Evolutionary conservation across 2,113 vertebrate species (phyloP).

Genomic region (Chitala chitala): DNA sequence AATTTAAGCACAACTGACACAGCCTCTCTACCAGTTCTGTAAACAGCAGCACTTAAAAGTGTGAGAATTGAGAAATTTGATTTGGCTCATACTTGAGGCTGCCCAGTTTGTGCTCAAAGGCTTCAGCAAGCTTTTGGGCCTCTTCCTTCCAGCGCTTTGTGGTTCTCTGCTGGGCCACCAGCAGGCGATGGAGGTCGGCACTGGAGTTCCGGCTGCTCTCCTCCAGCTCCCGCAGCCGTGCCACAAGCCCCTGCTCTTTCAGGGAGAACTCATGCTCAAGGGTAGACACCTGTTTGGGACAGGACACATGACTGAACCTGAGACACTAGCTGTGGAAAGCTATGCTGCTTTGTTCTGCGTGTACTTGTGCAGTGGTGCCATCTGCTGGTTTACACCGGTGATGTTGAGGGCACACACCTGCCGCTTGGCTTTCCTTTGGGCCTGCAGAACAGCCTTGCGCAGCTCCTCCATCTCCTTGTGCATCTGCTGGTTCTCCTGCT

Average conservation of each 20-base stretch:
- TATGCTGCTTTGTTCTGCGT: too few species aligned
- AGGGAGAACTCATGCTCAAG: slow-evolving; percentile 80
- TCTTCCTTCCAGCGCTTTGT: slow-evolving; percentile 83
- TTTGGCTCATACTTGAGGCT: slow-evolving; percentile 76
- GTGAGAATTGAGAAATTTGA: too few species aligned
- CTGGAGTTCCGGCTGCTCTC: slow-evolving; percentile 69
- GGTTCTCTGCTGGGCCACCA: slow-evolving; percentile 79
- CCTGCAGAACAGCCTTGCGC: slow-evolving; percentile 64
- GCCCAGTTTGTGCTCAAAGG: slow-evolving; percentile 67
- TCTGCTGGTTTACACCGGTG: not conserved
- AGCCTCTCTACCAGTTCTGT: too few species aligned
- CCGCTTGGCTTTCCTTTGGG: slow-evolving; percentile 77
- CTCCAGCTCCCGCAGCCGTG: slow-evolving; percentile 76
- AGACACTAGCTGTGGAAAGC: not conserved
- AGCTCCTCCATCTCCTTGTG: slow-evolving; percentile 73
- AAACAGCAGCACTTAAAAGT: too few species aligned
- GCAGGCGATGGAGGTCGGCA: slow-evolving; percentile 69
- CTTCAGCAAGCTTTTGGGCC: slow-evolving; percentile 66
- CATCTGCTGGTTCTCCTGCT: slow-evolving; percentile 79
- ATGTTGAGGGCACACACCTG: slow-evolving; percentile 66
- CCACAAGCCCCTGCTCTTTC: slow-evolving; percentile 75
- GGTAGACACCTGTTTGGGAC: slow-evolving; percentile 65
- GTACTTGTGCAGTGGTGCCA: not conserved
- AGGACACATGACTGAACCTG: not conserved
- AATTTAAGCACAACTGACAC: too few species aligned